phyloP scores from a whole-genome alignment of 2,888 invertebrate species.

The Thysanoteuthis rhombus region DNA sequence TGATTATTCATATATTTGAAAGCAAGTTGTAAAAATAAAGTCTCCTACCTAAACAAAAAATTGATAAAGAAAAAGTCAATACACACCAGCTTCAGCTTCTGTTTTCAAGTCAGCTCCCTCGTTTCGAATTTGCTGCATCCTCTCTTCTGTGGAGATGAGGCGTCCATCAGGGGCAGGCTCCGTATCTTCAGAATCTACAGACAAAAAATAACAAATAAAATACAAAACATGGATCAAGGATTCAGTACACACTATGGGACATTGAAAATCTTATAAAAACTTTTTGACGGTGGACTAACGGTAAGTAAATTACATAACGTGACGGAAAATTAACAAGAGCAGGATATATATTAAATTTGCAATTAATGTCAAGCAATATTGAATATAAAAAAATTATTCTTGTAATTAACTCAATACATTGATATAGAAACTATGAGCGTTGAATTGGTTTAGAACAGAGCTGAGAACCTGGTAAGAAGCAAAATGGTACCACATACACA shows the following conservation, averaged over 20 bases:
- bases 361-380: too few species aligned
- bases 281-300: background rate
- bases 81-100: constrained; percentile 31
- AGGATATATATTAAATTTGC: too few species aligned
- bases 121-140: constrained; percentile 58
- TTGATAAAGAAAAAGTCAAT: background rate
- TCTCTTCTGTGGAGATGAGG: constrained; percentile 62
- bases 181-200: constrained; percentile 34
- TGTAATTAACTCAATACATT: too few species aligned
- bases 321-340: background rate
- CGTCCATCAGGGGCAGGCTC: constrained; percentile 62
- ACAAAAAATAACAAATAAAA: background rate
- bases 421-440: too few species aligned
- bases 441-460: too few species aligned
- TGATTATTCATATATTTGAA: background rate
- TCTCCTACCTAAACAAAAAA: too few species aligned
- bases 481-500: too few species aligned
- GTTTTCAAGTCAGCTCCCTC: constrained; percentile 24
- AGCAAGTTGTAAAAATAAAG: background rate
- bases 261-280: too few species aligned
- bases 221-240: background rate
- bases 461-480: too few species aligned
- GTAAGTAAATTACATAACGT: background rate
- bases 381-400: too few species aligned
- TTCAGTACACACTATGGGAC: too few species aligned